phyloP scores from a whole-genome alignment of 2,888 invertebrate species.

The Trisateles emortualis region DNA sequence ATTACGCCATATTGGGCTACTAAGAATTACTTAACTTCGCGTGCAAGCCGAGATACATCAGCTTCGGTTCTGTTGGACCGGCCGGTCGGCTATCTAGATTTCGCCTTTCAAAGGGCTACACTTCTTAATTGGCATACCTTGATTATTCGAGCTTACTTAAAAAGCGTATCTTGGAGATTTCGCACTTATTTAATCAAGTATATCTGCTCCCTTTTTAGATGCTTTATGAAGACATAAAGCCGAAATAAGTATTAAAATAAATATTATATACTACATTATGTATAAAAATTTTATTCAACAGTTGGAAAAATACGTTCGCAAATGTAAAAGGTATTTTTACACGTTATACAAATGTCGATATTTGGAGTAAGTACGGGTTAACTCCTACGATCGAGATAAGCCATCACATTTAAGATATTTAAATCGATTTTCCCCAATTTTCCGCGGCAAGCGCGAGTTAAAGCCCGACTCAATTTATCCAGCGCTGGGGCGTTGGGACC shows the following conservation, averaged over 20 bases:
- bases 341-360: slow-evolving; percentile 48
- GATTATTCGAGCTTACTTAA: slow-evolving; percentile 56
- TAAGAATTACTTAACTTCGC: slow-evolving; percentile 60
- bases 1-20: slow-evolving; percentile 34
- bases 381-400: slow-evolving; percentile 78
- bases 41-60: slow-evolving; percentile 71
- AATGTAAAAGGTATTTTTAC: slow-evolving; percentile 38
- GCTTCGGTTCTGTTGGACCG: slow-evolving; percentile 47
- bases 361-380: slow-evolving; percentile 59
- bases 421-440: slow-evolving; percentile 87
- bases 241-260: neutral
- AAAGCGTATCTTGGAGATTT: slow-evolving; percentile 37
- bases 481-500: slow-evolving; percentile 74
- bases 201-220: slow-evolving; percentile 12
- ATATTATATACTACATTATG: too few species aligned
- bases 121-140: slow-evolving; percentile 73
- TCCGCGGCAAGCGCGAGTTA: slow-evolving; percentile 80
- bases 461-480: slow-evolving; percentile 83
- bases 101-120: slow-evolving; percentile 62
- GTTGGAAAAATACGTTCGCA: slow-evolving; percentile 5
- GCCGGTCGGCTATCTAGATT: slow-evolving; percentile 70
- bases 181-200: slow-evolving; percentile 39
- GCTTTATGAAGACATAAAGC: neutral
- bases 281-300: neutral
- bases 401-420: slow-evolving; percentile 85